A percentile compares a stretch with the other conserved stretches of the same genome.
phyloP scores from a whole-genome alignment of 2,113 vertebrate genomes.

The Pelvicachromis taeniatus region DNA sequence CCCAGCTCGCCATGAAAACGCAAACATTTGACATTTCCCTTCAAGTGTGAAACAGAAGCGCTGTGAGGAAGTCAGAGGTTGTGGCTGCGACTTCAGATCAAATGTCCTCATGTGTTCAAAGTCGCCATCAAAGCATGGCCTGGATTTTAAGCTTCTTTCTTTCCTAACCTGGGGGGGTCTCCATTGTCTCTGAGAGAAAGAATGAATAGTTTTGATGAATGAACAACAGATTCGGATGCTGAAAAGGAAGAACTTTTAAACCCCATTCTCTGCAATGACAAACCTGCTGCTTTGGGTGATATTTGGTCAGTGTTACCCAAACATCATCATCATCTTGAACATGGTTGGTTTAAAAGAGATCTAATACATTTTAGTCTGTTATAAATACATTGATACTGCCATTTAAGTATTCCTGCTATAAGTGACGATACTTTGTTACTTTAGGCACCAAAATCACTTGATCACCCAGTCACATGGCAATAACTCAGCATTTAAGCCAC shows the following conservation, averaged over 20 bases:
- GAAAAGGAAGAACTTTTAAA: background rate
- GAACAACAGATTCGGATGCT: background rate
- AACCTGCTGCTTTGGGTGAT: background rate
- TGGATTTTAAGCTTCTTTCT: constrained; percentile 27
- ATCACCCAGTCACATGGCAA: background rate
- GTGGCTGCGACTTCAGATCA: constrained; percentile 21
- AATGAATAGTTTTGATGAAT: background rate
- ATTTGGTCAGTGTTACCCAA: background rate
- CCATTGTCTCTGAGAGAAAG: background rate
- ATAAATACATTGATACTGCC: background rate
- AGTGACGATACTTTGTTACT: background rate
- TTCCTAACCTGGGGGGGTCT: constrained; percentile 5
- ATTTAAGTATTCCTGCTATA: background rate
- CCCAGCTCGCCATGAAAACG: background rate
- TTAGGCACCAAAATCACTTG: background rate
- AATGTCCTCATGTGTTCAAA: constrained; percentile 28
- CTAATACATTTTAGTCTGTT: background rate
- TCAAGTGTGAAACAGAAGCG: background rate
- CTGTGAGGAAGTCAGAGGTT: background rate
- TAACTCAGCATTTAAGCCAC: background rate
- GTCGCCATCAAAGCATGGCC: constrained; percentile 26
- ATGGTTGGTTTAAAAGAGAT: background rate
- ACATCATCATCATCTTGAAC: background rate
- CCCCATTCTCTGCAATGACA: background rate
- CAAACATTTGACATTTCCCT: background rate